phyloP scores from a whole-genome alignment of 1,140 invertebrate species.

The Heliconius himera region DNA sequence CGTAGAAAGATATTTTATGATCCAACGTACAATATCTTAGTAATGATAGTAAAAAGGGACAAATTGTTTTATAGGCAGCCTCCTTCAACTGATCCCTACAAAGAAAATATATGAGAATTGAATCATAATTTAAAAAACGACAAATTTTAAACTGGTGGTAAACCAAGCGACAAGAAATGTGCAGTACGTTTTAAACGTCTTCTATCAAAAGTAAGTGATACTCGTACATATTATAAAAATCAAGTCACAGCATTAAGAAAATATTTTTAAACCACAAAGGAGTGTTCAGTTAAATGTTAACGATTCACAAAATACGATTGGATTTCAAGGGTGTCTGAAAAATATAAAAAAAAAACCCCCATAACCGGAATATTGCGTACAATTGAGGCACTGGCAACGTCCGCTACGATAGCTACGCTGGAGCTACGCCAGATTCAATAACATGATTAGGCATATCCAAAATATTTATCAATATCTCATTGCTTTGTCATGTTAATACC shows the following conservation, averaged over 20 bases:
- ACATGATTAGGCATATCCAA: conserved; percentile 54
- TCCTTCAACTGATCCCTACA: background rate
- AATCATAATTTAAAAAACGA: background rate
- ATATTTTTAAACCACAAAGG: background rate
- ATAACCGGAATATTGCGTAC: conserved; percentile 46
- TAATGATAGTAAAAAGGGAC: background rate
- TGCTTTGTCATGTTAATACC: conserved; percentile 29
- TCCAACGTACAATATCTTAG: background rate
- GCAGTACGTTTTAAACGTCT: background rate
- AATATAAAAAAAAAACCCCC: conserved; percentile 30
- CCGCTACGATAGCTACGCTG: conserved; percentile 54
- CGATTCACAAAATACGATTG: conserved; percentile 16
- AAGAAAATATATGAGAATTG: background rate
- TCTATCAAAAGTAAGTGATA: background rate
- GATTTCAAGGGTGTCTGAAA: conserved; percentile 28
- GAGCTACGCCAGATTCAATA: conserved; percentile 61
- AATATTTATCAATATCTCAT: conserved; percentile 49
- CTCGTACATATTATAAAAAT: background rate
- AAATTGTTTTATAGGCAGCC: background rate
- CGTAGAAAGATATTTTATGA: background rate
- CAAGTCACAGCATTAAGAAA: background rate
- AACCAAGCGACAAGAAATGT: background rate
- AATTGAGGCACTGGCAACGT: conserved; percentile 56
- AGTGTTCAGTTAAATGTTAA: conserved; percentile 7
- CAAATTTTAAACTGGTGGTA: too few relatives aligned